Conservation (phyloP, 2,797 vertebrate genomes). For the Acanthurus tractus region DNA sequence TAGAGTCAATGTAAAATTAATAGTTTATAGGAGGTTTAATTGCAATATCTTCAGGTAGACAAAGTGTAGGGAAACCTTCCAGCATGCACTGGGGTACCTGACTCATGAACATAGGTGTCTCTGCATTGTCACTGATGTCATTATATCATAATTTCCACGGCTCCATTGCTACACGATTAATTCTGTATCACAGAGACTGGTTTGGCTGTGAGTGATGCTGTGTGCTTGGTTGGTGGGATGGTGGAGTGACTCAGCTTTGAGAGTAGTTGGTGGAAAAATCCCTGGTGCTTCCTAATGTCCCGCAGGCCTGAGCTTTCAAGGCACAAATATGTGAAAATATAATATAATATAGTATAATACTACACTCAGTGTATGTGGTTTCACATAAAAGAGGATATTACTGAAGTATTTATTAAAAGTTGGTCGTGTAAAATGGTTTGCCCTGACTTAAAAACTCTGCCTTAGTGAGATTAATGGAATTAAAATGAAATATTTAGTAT, state of each 20-base stretch:
- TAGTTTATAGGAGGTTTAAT: neutral
- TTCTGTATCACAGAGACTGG: neutral
- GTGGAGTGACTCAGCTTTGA: constrained; percentile 3
- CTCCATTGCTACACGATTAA: neutral
- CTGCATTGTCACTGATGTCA: neutral
- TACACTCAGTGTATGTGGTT: neutral
- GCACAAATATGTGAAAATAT: neutral
- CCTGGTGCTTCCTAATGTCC: neutral
- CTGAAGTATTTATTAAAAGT: neutral
- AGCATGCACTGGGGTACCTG: neutral
- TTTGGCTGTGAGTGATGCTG: neutral
- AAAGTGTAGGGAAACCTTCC: neutral
- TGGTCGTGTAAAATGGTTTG: neutral
- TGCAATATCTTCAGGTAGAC: neutral
- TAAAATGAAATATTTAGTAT: neutral
- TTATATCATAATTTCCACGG: neutral
- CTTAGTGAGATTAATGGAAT: neutral
- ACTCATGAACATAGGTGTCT: neutral
- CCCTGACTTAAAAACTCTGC: neutral
- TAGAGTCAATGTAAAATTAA: neutral
- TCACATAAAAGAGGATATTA: neutral
- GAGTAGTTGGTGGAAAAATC: neutral
- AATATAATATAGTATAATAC: neutral
- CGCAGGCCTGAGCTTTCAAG: too few species aligned
- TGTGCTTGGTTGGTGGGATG: neutral